Conservation (phyloP, 2,888 invertebrate species). For the Strigamia transsilvanica region DNA sequence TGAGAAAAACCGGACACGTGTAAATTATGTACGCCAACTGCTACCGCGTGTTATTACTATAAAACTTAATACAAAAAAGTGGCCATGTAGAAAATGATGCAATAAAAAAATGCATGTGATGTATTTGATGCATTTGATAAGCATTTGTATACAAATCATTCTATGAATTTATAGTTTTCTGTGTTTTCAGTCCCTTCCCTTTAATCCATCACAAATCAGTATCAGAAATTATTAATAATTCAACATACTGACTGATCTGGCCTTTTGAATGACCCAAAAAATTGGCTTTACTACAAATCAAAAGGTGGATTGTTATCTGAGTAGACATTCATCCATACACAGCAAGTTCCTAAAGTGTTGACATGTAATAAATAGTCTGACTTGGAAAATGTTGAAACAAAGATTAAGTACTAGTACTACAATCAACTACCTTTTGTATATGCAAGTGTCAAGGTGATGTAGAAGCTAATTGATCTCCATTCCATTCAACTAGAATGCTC, state of each 20-base stretch:
- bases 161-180: no score
- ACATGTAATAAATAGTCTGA: neutral
- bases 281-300: neutral
- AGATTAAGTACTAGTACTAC: neutral
- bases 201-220: neutral
- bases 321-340: neutral
- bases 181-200: neutral
- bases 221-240: neutral
- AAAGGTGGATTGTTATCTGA: neutral
- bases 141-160: no score
- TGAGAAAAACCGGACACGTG: neutral
- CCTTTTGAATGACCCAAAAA: neutral
- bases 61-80: neutral
- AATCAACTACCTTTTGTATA: neutral
- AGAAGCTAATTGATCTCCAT: neutral
- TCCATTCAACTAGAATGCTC: no score
- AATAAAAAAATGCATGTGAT: no score
- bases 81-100: neutral
- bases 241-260: neutral
- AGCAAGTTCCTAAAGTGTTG: neutral
- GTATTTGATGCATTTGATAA: no score
- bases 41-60: neutral
- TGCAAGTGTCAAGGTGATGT: neutral
- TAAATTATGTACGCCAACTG: neutral
- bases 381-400: neutral